Percentiles rank a stretch among this genome's conserved stretches.
phyloP scores from a whole-genome alignment of 2,888 invertebrate species.

The Megalurothrips usitatus region DNA sequence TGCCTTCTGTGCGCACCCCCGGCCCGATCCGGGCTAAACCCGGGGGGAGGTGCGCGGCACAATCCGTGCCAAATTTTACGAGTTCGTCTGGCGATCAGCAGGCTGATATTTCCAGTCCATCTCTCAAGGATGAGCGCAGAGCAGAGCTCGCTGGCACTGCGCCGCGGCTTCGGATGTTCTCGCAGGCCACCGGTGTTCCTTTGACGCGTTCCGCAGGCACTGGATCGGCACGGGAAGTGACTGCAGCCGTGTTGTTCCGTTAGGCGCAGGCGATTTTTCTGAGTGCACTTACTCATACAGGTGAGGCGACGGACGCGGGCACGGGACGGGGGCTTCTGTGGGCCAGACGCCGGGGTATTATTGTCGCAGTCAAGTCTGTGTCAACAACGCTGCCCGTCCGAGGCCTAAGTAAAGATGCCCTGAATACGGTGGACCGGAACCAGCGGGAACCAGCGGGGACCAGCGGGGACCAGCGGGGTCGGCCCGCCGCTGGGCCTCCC shows the following conservation, averaged over 20 bases:
- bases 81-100: background rate
- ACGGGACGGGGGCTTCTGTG: no score
- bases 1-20: background rate
- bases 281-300: background rate
- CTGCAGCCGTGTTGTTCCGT: no score
- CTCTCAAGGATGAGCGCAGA: no score
- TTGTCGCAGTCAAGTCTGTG: background rate
- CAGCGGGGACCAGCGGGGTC: background rate
- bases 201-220: no score
- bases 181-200: no score
- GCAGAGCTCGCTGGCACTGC: no score
- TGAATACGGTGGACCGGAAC: background rate
- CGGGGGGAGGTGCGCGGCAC: background rate
- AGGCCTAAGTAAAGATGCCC: slow-evolving; percentile 16
- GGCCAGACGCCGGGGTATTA: no score
- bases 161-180: no score
- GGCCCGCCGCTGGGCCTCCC: background rate
- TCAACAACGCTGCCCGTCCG: background rate
- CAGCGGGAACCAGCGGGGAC: background rate
- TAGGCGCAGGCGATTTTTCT: no score
- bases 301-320: background rate
- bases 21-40: background rate
- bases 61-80: slow-evolving; percentile 22
- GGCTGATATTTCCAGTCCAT: no score
- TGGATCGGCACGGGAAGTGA: no score